Evolutionary conservation across 2,113 vertebrate genomes (phyloP).

Genomic region (Poeciliopsis turrubarensis): DNA sequence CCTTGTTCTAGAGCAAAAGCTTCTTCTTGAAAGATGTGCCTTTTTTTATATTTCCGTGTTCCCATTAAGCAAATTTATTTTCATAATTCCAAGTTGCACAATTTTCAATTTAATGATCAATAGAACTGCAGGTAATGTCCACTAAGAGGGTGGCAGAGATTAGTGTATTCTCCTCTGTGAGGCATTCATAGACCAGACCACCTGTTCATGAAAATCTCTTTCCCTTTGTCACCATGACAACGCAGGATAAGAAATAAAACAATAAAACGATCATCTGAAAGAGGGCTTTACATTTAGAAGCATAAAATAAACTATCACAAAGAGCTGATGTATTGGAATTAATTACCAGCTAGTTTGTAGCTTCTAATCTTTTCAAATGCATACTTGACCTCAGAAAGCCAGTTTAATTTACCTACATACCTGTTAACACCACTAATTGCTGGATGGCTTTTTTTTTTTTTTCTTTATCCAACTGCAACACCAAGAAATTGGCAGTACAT

Average conservation of each 20-base stretch:
- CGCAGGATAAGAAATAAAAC: constrained; percentile 66
- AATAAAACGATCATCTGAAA: constrained; percentile 67
- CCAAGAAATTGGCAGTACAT: background rate
- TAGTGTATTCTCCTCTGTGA: too few species aligned
- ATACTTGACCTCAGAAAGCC: constrained; percentile 13
- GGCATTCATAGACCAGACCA: background rate
- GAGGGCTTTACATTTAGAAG: constrained; percentile 59
- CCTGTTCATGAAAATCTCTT: constrained; percentile 74
- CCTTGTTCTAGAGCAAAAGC: too few species aligned
- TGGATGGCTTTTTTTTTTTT: constrained; percentile 4
- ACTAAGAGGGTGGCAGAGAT: too few species aligned
- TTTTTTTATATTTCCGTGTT: too few species aligned
- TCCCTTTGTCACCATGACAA: constrained; percentile 81
- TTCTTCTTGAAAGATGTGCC: too few species aligned
- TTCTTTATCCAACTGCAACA: constrained; percentile 10
- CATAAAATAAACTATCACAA: constrained; percentile 52
- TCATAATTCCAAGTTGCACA: too few species aligned
- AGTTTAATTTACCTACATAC: background rate
- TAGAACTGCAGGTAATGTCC: too few species aligned
- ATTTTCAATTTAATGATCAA: too few species aligned
- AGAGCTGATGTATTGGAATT: constrained; percentile 49
- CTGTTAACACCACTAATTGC: constrained; percentile 15
- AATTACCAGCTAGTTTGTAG: constrained; percentile 41
- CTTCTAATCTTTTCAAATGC: constrained; percentile 43
- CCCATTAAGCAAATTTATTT: too few species aligned